Conservation (phyloP, 2,113 vertebrate genomes). For the Prionailurus bengalensis region DNA sequence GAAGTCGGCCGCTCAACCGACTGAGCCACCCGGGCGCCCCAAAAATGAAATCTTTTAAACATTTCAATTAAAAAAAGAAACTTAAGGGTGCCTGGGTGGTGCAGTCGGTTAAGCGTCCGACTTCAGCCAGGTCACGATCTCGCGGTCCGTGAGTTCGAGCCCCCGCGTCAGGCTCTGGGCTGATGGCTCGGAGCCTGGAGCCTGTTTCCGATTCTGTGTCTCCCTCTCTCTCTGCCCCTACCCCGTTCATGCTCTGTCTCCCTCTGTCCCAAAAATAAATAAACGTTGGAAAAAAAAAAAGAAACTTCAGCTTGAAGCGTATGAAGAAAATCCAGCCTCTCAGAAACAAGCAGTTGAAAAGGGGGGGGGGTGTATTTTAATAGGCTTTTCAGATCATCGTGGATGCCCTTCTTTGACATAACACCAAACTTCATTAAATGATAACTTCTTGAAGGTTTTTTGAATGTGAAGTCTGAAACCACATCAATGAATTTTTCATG, state of each 20-base stretch:
- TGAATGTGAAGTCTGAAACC: neutral
- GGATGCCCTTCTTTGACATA: conserved; percentile 23
- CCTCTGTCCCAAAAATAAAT: too few relatives aligned
- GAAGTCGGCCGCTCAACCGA: fast-evolving
- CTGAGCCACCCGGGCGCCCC: too few relatives aligned
- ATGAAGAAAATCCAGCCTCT: neutral
- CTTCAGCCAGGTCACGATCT: too few relatives aligned
- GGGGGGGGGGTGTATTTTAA: neutral
- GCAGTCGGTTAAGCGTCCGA: too few relatives aligned
- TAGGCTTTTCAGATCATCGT: conserved; percentile 1
- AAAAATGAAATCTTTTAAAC: too few relatives aligned
- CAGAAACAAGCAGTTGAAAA: conserved; percentile 14
- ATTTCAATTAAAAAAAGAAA: neutral
- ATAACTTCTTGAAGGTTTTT: neutral
- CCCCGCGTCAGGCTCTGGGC: too few relatives aligned
- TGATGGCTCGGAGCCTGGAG: too few relatives aligned
- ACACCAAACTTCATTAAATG: neutral
- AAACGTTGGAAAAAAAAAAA: too few relatives aligned
- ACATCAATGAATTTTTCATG: neutral
- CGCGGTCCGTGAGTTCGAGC: too few relatives aligned
- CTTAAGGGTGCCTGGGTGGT: neutral
- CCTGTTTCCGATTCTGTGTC: too few relatives aligned
- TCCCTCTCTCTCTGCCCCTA: too few relatives aligned
- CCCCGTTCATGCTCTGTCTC: too few relatives aligned
- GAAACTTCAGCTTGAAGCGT: conserved; percentile 24